phyloP scores from a whole-genome alignment of 2,113 vertebrate genomes.

The Ceyx margarethae region DNA sequence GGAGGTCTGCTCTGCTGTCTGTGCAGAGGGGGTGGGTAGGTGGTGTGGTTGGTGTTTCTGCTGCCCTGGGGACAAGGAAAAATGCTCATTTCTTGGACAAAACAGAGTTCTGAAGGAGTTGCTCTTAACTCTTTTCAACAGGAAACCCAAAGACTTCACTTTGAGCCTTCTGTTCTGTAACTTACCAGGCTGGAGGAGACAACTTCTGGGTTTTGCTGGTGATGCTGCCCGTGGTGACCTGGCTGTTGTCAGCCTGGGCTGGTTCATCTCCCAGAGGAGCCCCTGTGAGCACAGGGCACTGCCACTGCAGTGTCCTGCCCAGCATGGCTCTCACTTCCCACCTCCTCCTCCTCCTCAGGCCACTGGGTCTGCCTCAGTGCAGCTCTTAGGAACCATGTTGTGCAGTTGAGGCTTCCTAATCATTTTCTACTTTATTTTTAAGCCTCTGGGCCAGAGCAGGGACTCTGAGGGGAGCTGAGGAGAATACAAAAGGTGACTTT shows the following conservation, averaged over 20 bases:
- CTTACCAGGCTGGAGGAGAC: neutral
- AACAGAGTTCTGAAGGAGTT: neutral
- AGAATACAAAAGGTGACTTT: neutral
- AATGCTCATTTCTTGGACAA: neutral
- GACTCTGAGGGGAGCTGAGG: neutral
- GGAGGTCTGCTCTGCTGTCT: neutral
- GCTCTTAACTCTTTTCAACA: neutral
- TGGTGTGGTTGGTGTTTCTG: neutral
- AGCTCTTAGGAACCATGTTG: neutral
- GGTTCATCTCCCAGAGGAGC: neutral
- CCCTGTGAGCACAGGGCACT: accelerated
- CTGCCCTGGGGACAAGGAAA: neutral
- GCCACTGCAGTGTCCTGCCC: accelerated
- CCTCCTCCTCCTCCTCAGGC: neutral
- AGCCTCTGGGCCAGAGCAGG: neutral
- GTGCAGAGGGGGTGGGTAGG: neutral
- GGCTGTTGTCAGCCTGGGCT: neutral
- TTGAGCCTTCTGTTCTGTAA: neutral
- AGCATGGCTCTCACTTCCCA: neutral
- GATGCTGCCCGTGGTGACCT: neutral
- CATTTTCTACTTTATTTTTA: neutral
- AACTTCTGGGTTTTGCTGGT: neutral
- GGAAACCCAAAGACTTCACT: neutral
- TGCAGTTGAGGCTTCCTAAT: neutral
- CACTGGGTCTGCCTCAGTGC: neutral